These are phyloP conservation scores for Scyliorhinus canicula DNA, from an alignment of 2,797 vertebrate species.

Conservation along the genomic window DNA sequence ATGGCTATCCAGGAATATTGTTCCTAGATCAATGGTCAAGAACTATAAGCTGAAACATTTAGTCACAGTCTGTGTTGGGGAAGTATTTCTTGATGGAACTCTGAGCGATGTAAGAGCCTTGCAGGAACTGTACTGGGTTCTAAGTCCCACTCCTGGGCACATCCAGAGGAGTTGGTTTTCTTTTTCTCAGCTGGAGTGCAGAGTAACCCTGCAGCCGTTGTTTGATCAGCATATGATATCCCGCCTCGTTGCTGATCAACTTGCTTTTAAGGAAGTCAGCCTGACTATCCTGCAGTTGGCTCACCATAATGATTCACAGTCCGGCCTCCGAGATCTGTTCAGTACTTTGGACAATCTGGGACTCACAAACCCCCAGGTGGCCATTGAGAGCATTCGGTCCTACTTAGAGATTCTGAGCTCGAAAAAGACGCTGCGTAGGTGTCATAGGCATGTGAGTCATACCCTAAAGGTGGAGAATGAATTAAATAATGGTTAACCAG, in stretches of 20 bases:
- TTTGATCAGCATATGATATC: constrained; percentile 25
- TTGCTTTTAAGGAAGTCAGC: constrained; percentile 43
- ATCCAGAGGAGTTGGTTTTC: constrained; percentile 50
- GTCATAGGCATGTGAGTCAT: neutral
- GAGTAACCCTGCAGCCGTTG: neutral
- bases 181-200: constrained; percentile 44
- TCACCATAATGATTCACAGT: neutral
- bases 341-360: neutral
- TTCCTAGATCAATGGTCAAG: fast-evolving
- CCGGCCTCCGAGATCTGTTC: neutral
- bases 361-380: neutral
- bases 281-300: constrained; percentile 30
- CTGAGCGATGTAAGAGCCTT: constrained; percentile 52
- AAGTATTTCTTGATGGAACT: constrained; percentile 50
- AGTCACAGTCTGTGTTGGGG: constrained; percentile 45
- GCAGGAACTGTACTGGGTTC: constrained; percentile 50
- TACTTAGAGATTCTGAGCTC: neutral
- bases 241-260: constrained; percentile 39
- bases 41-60: constrained; percentile 47
- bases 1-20: constrained; percentile 48
- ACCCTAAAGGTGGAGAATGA: neutral
- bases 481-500: neutral
- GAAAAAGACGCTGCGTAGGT: too few species aligned
- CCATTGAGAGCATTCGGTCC: neutral
- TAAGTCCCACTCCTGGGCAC: constrained; percentile 51